phyloP scores from a whole-genome alignment of 2,888 invertebrate species.

The Melipona bicolor region DNA sequence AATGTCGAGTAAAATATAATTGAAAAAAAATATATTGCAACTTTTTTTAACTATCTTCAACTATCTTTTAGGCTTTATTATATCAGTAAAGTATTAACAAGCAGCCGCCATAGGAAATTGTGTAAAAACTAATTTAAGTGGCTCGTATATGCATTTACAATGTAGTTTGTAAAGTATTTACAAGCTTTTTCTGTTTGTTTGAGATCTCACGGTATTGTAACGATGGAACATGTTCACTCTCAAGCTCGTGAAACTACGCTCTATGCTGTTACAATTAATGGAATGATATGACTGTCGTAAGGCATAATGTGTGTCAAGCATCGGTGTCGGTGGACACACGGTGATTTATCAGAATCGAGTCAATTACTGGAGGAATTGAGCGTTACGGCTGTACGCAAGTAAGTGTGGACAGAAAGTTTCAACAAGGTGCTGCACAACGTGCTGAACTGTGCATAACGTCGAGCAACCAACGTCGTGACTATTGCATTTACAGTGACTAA shows the following conservation, averaged over 20 bases:
- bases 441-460: slow-evolving; percentile 31
- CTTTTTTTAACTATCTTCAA: background rate
- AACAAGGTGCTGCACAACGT: slow-evolving; percentile 19
- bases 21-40: background rate
- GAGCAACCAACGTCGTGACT: slow-evolving; percentile 21
- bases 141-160: background rate
- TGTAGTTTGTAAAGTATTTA: background rate
- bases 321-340: slow-evolving; percentile 5
- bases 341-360: slow-evolving; percentile 11
- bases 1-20: background rate
- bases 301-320: slow-evolving; percentile 25
- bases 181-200: background rate
- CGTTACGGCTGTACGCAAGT: background rate
- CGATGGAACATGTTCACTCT: background rate
- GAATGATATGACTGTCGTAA: slow-evolving; percentile 1
- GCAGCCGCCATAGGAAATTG: background rate
- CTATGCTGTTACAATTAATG: slow-evolving; percentile 8
- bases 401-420: slow-evolving; percentile 16
- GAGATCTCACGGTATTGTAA: no score
- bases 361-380: background rate
- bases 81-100: background rate
- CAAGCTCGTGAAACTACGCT: slow-evolving; percentile 20
- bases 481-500: slow-evolving; percentile 33
- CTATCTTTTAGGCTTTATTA: background rate
- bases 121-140: background rate